phyloP scores from a whole-genome alignment of 1,140 invertebrate species.

The Drosophila lini region DNA sequence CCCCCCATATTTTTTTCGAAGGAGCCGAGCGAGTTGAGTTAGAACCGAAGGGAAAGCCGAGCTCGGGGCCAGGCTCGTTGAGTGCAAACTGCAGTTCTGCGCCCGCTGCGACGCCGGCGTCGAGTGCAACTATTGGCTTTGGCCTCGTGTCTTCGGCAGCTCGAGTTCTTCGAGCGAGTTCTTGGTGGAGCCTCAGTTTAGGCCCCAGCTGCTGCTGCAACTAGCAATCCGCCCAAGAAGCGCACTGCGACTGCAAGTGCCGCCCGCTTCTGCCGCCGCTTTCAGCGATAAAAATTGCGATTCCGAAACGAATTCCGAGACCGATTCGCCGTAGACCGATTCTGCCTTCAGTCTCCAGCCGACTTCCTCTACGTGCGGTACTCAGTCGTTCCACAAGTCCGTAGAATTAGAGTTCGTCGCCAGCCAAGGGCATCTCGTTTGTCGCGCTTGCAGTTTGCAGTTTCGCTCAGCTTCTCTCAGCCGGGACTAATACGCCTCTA shows the following conservation, averaged over 20 bases:
- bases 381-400: conserved; percentile 44
- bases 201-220: conserved; percentile 20
- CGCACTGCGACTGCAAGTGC: conserved; percentile 73
- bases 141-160: conserved; percentile 17
- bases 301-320: conserved; percentile 23
- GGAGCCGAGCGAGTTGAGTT: conserved; percentile 14
- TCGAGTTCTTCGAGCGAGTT: conserved; percentile 39
- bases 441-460: conserved; percentile 54
- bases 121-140: conserved; percentile 73
- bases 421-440: conserved; percentile 19
- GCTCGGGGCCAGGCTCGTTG: conserved; percentile 35
- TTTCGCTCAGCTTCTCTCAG: conserved; percentile 29
- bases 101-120: conserved; percentile 48
- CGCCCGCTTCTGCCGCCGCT: conserved; percentile 64
- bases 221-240: conserved; percentile 68
- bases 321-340: conserved; percentile 18
- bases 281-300: conserved; percentile 37
- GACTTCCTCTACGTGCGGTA: conserved; percentile 76
- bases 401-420: conserved; percentile 47
- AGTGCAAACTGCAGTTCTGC: conserved; percentile 64
- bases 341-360: conserved; percentile 73
- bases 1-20: background rate
- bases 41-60: conserved; percentile 13
- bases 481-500: conserved; percentile 18
- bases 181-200: background rate